phyloP scores from a whole-genome alignment of 2,113 vertebrate genomes.

The Platichthys stellatus region DNA sequence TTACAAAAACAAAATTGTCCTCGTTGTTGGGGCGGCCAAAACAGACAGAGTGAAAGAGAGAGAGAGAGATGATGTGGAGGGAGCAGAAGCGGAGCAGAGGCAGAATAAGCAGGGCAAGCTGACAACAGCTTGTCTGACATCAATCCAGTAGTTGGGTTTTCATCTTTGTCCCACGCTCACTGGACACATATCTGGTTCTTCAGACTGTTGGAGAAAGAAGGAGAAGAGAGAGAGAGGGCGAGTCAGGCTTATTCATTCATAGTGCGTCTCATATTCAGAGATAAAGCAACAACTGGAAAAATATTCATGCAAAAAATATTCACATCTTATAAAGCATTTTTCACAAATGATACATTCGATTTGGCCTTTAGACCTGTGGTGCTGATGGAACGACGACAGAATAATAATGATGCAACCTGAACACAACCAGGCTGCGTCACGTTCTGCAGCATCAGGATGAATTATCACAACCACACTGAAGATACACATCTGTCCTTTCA shows the following conservation, averaged over 20 bases:
- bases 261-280: background rate
- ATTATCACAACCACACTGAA: no score
- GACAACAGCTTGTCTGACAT: conserved; percentile 84
- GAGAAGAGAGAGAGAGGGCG: conserved; percentile 19
- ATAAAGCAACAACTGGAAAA: background rate
- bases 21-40: conserved; percentile 17
- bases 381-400: background rate
- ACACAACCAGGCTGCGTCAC: no score
- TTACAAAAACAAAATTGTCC: conserved; percentile 23
- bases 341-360: background rate
- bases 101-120: conserved; percentile 79
- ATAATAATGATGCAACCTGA: background rate
- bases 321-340: background rate
- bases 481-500: no score
- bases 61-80: conserved; percentile 34
- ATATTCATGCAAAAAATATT: background rate
- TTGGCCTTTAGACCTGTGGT: no score
- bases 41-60: conserved; percentile 27
- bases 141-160: conserved; percentile 75
- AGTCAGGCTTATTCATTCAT: background rate
- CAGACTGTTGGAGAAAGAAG: conserved; percentile 73
- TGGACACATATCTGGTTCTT: conserved; percentile 85
- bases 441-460: no score
- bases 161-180: conserved; percentile 66
- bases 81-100: conserved; percentile 59